A percentile compares a stretch with the other conserved stretches of the same genome.
Conservation (phyloP, 2,113 vertebrate species). For the Sturnira hondurensis region DNA sequence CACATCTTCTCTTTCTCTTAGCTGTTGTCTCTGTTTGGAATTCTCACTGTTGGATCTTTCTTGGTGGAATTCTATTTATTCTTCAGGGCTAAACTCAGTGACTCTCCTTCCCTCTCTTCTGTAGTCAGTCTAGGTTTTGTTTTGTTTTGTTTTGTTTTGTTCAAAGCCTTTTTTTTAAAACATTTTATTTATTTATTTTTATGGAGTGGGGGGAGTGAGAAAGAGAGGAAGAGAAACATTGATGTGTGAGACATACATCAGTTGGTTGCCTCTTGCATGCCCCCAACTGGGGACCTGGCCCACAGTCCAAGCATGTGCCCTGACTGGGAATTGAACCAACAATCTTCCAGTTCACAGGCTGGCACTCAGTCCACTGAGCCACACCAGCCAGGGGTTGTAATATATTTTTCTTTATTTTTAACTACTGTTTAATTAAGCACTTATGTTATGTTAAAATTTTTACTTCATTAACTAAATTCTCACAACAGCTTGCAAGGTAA, state of each 20-base stretch:
- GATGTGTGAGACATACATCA: too few relatives aligned
- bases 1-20: neutral
- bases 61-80: neutral
- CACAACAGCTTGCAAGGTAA: neutral
- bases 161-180: too few relatives aligned
- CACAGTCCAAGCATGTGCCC: too few relatives aligned
- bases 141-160: neutral
- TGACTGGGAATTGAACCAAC: too few relatives aligned
- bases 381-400: neutral
- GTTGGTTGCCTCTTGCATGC: too few relatives aligned
- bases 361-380: too few relatives aligned
- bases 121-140: neutral
- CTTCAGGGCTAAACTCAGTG: neutral
- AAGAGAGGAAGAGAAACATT: too few relatives aligned
- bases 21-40: neutral
- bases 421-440: neutral
- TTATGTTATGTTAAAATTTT: neutral
- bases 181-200: neutral
- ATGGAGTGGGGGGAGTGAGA: too few relatives aligned
- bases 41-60: neutral
- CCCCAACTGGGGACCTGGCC: too few relatives aligned
- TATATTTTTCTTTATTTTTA: neutral
- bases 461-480: slow-evolving; percentile 6
- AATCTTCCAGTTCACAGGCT: too few relatives aligned
- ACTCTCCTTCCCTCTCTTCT: neutral